Percentiles rank a stretch among this genome's conserved stretches.
phyloP scores from a whole-genome alignment of 2,113 vertebrate genomes.

The Pheucticus melanocephalus region DNA sequence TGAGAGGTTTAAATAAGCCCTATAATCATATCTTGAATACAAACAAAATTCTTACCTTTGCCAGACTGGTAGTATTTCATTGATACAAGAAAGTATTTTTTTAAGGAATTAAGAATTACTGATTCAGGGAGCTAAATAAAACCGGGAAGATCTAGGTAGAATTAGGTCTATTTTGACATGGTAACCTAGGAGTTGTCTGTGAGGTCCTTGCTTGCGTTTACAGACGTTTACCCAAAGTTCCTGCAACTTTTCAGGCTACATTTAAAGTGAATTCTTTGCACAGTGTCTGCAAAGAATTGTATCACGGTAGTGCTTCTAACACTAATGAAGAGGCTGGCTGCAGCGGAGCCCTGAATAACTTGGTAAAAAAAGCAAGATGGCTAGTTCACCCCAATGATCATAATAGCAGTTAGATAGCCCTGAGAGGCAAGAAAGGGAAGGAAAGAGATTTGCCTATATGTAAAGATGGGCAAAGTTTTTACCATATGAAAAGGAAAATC shows the following conservation, averaged over 20 bases:
- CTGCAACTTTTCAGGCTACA: background rate
- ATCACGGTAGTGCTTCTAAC: background rate
- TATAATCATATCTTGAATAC: background rate
- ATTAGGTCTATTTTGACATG: background rate
- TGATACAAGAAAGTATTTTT: background rate
- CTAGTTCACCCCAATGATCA: background rate
- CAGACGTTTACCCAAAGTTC: background rate
- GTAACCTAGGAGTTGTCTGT: background rate
- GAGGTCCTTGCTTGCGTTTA: background rate
- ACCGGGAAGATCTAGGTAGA: background rate
- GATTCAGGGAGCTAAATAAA: background rate
- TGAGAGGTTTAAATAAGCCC: background rate
- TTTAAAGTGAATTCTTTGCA: background rate
- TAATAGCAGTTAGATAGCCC: background rate
- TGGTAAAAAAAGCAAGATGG: background rate
- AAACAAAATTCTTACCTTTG: background rate
- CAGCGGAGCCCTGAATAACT: background rate
- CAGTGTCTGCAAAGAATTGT: background rate
- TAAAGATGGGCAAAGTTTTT: background rate
- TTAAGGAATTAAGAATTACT: background rate
- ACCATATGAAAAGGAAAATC: background rate
- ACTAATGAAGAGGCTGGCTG: background rate
- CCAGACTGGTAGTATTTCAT: background rate
- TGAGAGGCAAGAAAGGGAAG: background rate
- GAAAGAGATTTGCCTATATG: background rate